Evolutionary conservation across 2,113 vertebrate genomes (phyloP).

Genomic region (Periophthalmodon schlosseri): DNA sequence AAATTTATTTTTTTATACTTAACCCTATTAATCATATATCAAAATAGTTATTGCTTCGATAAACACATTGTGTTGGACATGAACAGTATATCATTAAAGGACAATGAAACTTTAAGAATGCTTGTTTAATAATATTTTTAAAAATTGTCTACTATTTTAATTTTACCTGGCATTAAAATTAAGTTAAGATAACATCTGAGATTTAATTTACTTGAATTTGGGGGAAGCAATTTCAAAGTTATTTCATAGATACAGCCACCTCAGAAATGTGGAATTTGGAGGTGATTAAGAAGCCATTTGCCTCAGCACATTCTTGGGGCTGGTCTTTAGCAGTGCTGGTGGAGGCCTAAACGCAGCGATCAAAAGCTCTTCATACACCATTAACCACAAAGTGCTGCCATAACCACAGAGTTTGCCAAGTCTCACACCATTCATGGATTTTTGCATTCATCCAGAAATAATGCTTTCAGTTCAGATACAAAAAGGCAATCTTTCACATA

Average conservation of each 20-base stretch:
- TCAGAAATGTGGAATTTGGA: constrained; percentile 37
- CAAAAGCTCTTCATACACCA: constrained; percentile 79
- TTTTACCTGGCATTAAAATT: neutral
- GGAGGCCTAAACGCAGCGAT: constrained; percentile 62
- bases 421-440: constrained; percentile 66
- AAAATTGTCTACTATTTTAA: neutral
- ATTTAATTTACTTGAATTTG: constrained; percentile 39
- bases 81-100: neutral
- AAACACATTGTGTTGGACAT: neutral
- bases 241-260: constrained; percentile 58
- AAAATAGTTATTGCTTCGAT: neutral
- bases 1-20: neutral
- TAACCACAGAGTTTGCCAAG: constrained; percentile 66
- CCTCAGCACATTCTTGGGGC: constrained; percentile 64
- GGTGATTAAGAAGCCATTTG: constrained; percentile 70
- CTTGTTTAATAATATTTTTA: neutral
- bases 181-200: neutral
- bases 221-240: constrained; percentile 52
- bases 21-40: neutral
- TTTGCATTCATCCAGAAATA: constrained; percentile 40
- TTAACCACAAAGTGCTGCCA: constrained; percentile 76
- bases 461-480: constrained; percentile 27
- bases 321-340: constrained; percentile 34
- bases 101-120: neutral
- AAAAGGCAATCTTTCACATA: neutral